Percentiles rank a stretch among this genome's conserved stretches.
These are phyloP conservation scores for Mastomys natalensis DNA, from an alignment of 2,113 vertebrate genomes.

Conservation along the genomic window DNA sequence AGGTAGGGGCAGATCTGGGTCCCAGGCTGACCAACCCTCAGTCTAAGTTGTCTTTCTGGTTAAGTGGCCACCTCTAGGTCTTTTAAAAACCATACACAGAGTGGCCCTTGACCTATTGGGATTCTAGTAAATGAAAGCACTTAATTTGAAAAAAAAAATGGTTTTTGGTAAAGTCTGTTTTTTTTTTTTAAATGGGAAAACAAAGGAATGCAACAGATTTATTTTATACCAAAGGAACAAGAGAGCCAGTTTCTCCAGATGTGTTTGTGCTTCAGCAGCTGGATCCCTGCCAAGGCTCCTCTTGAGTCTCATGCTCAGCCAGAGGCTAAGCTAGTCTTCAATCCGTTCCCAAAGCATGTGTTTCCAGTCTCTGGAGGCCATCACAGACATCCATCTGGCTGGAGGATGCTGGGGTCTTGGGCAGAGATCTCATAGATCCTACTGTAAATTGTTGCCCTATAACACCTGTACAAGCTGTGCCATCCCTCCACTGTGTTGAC, in stretches of 20 bases:
- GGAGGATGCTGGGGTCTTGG: rapidly evolving
- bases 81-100: neutral
- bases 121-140: neutral
- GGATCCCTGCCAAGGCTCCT: too few species aligned
- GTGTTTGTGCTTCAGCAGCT: neutral
- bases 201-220: neutral
- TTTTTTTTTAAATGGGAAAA: neutral
- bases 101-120: neutral
- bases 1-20: neutral
- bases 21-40: neutral
- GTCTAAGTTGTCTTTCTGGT: neutral
- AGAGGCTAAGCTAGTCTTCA: rapidly evolving
- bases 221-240: neutral
- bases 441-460: neutral
- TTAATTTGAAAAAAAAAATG: neutral
- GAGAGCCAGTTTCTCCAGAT: neutral
- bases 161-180: neutral
- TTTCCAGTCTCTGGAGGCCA: too few species aligned
- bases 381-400: rapidly evolving
- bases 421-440: neutral
- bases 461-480: neutral
- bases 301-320: neutral
- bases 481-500: neutral
- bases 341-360: rapidly evolving
- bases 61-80: neutral